Conservation (phyloP, 2,888 invertebrate species). For the Latrodectus elegans region DNA sequence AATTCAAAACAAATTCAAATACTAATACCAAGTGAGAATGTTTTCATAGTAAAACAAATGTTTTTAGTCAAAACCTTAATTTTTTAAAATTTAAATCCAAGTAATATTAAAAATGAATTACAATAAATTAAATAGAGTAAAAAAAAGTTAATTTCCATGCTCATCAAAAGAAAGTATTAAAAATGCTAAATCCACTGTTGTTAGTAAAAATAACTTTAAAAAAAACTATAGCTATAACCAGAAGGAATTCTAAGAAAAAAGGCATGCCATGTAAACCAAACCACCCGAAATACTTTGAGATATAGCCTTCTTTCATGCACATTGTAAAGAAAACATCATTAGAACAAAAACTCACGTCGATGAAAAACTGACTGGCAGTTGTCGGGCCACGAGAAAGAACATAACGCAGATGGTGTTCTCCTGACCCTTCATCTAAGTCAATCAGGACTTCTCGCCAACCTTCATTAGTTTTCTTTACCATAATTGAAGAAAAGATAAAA, state of each 20-base stretch:
- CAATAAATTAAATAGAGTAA: too few relatives aligned
- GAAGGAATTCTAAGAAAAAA: neutral
- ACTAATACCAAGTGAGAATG: too few relatives aligned
- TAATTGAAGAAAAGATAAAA: constrained; percentile 51
- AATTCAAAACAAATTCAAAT: too few relatives aligned
- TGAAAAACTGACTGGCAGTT: constrained; percentile 81
- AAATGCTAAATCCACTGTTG: too few relatives aligned
- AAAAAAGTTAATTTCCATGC: too few relatives aligned
- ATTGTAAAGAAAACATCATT: constrained; percentile 36
- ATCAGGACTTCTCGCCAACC: constrained; percentile 91
- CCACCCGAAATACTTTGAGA: neutral
- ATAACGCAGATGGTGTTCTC: constrained; percentile 80
- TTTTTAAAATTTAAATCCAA: too few relatives aligned
- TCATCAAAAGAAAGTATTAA: too few relatives aligned
- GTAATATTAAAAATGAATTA: too few relatives aligned
- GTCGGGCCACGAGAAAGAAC: constrained; percentile 85
- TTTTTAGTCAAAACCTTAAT: too few relatives aligned
- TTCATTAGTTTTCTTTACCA: constrained; percentile 68
- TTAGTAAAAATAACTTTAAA: too few relatives aligned
- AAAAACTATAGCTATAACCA: too few relatives aligned
- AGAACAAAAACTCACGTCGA: constrained; percentile 67
- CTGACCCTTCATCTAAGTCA: constrained; percentile 80
- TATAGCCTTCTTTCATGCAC: constrained; percentile 34
- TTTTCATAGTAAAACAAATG: too few relatives aligned
- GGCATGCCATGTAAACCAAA: constrained; percentile 1